Percentiles rank a stretch among this genome's conserved stretches.
These are phyloP conservation scores for Drosophila lini DNA, from an alignment of 1,140 invertebrate species.

Conservation along the genomic window DNA sequence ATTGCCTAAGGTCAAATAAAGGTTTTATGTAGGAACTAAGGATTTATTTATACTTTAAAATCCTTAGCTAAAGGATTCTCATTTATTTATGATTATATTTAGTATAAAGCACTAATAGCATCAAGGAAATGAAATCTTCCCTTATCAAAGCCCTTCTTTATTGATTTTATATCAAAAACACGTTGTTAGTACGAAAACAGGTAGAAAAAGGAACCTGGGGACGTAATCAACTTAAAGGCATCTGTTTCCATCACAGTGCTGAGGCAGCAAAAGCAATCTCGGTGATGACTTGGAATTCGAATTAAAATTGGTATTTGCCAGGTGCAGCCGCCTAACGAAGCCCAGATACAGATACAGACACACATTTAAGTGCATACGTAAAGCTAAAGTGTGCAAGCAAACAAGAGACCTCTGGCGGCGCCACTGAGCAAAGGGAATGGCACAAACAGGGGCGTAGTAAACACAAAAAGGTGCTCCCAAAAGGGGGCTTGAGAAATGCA, in stretches of 20 bases:
- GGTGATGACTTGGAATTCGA: constrained; percentile 29
- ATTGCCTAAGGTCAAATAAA: neutral
- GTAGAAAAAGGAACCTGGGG: constrained; percentile 25
- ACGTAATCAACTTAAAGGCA: constrained; percentile 14
- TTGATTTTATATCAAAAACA: neutral
- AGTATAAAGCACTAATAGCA: neutral
- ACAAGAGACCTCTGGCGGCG: constrained; percentile 31
- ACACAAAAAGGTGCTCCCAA: too few relatives aligned
- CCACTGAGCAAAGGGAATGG: constrained; percentile 48
- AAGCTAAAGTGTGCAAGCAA: constrained; percentile 31
- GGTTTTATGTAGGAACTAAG: neutral
- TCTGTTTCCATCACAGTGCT: constrained; percentile 39
- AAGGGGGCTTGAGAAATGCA: neutral
- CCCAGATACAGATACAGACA: constrained; percentile 24
- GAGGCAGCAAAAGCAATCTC: constrained; percentile 56
- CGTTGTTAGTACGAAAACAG: neutral
- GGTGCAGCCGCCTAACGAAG: constrained; percentile 38
- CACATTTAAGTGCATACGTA: constrained; percentile 14
- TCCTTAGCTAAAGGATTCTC: neutral
- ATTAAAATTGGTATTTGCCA: constrained; percentile 37
- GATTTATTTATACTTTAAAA: neutral
- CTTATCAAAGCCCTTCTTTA: neutral
- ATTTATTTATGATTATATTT: neutral
- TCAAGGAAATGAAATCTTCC: too few relatives aligned
- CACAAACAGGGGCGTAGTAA: constrained; percentile 57